Evolutionary conservation across 2,888 invertebrate genomes (phyloP), one percentile per base, ranked within the genome.

Genomic region (Hypena proboscidalis): DNA sequence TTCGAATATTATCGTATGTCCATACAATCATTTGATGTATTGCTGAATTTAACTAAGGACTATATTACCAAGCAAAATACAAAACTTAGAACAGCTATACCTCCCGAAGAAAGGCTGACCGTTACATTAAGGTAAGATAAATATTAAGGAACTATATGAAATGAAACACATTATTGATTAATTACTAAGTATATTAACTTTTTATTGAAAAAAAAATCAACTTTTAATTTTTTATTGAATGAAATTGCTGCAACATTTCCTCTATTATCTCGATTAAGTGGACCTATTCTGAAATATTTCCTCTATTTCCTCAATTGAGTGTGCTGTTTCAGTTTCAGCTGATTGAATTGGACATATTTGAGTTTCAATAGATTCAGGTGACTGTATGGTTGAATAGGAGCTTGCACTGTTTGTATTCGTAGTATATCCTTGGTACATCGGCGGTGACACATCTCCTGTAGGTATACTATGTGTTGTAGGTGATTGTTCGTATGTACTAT

Each of bases 301-400:
- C 29, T 41, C 26, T 25, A 45, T 49, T 50, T 45, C 26, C 37
- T 45, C 50, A 50, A 41, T 43, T 36, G 51, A 37, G 36, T 52
- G 39, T 52, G 47, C 47, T 42, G 35, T 51, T 51, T 51, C 42
- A 43, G 39, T 34, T 41, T 35, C 44, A 30, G 43, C 20, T 39
- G 34, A 39, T 38, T 44, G 33, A 37, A 37, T 44, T 44, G 32
- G 6, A 44, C 25, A 25, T 10, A 15, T 30, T 45, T 21, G 37
- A 37, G 30, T 29, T 29, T 37, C 37, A 29, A 27, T 21, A 36
- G 14, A 2, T 21, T 36, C 33, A n/a, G 38, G 43, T 40, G 51
- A 43, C 46, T 43, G 46, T 37, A 47, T 51, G 46, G 46, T 32
- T 33, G 46, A 39, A 51, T 43, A 46, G 39, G 46, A 46, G 39